Conservation (phyloP, 2,797 vertebrate genomes). For the Phoeniculus purpureus region DNA sequence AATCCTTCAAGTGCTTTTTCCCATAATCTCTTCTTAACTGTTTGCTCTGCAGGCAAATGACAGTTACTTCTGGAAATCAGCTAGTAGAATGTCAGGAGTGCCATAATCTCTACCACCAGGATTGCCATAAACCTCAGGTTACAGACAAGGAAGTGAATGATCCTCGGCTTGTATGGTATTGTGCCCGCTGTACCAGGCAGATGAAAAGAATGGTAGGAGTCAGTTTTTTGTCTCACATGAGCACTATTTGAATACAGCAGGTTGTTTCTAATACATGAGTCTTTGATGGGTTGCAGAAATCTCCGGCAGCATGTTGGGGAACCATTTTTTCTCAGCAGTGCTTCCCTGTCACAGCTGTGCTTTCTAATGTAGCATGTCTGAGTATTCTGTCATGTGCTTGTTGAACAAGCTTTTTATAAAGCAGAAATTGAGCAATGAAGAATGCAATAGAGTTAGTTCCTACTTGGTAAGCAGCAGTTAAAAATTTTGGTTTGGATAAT, state of each 20-base stretch:
- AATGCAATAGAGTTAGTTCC: not conserved
- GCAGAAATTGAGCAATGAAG: not conserved
- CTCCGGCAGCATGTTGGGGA: not conserved
- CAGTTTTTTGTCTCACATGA: conserved; percentile 26
- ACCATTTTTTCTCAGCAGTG: not conserved
- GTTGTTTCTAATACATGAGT: not conserved
- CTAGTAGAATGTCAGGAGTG: conserved; percentile 98
- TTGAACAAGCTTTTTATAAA: not conserved
- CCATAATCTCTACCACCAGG: conserved; percentile 98
- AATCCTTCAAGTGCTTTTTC: conserved; percentile 46
- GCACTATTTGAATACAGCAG: not conserved
- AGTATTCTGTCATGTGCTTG: not conserved
- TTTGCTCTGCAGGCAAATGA: conserved; percentile 91
- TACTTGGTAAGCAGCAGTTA: not conserved
- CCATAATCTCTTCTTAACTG: conserved; percentile 52
- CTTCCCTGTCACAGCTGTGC: not conserved
- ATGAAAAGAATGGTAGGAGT: conserved; percentile 97
- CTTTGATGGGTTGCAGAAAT: not conserved
- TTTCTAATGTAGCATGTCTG: not conserved
- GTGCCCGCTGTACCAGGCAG: conserved; percentile 95
- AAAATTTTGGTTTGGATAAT: not conserved
- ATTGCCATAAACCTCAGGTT: conserved; percentile 97
- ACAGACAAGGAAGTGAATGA: conserved; percentile 99
- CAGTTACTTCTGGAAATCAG: conserved; percentile 94
- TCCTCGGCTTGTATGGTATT: conserved; percentile 97